These are phyloP conservation scores for Vicugna pacos DNA, from an alignment of 2,113 vertebrate genomes.

Conservation along the genomic window DNA sequence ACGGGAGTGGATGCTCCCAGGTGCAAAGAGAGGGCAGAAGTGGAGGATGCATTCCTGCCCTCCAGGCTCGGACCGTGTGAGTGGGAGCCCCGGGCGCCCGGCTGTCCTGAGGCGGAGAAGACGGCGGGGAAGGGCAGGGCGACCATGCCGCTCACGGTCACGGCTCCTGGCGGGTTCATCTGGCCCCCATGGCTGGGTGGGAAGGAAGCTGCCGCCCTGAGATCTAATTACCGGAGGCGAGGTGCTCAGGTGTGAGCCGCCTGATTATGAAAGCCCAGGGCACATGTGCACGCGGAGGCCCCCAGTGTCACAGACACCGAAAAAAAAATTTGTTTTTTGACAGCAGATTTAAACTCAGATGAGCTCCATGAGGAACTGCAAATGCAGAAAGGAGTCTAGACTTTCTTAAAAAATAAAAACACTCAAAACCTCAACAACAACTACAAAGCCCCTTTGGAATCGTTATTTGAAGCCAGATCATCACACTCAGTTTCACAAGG, in stretches of 20 bases:
- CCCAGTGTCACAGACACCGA: slow-evolving; percentile 11
- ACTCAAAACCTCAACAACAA: neutral
- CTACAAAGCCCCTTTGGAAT: neutral
- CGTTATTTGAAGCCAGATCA: slow-evolving; percentile 34
- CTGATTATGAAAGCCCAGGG: slow-evolving; percentile 66
- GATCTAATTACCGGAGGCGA: slow-evolving; percentile 56
- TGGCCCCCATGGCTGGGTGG: neutral
- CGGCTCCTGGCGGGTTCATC: neutral
- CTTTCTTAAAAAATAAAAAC: slow-evolving; percentile 8
- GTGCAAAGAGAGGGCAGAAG: neutral
- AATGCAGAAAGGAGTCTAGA: neutral
- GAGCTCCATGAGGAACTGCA: neutral
- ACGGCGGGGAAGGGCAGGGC: neutral
- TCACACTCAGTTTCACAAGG: neutral
- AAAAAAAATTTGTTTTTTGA: slow-evolving; percentile 40
- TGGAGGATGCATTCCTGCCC: neutral
- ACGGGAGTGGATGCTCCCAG: neutral
- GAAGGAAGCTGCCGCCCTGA: neutral
- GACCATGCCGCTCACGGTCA: neutral
- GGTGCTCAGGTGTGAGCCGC: slow-evolving; percentile 56
- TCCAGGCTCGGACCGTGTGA: neutral
- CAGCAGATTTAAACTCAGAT: slow-evolving; percentile 54
- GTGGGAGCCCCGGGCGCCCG: neutral
- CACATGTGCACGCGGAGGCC: neutral
- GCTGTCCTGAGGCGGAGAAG: too few species aligned